These are phyloP conservation scores for Odontesthes bonariensis DNA, from an alignment of 2,113 vertebrate genomes.

Conservation along the genomic window DNA sequence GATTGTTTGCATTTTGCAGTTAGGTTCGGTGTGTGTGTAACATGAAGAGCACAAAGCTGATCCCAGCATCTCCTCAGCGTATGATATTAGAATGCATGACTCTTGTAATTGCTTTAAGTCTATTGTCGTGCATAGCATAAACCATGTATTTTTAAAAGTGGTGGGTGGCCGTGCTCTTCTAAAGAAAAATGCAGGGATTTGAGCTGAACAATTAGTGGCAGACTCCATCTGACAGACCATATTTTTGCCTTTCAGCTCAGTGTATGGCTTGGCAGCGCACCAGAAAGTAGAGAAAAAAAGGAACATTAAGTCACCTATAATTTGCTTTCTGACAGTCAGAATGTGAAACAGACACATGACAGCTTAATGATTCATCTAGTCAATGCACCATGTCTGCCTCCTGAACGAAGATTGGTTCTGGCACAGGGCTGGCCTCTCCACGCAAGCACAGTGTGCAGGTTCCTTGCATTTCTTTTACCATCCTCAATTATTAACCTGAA, in stretches of 20 bases:
- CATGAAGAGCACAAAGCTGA: conserved; percentile 69
- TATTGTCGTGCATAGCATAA: conserved; percentile 58
- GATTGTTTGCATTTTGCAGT: conserved; percentile 78
- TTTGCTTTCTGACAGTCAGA: conserved; percentile 71
- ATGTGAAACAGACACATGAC: conserved; percentile 77
- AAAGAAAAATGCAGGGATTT: conserved; percentile 57
- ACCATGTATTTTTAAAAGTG: conserved; percentile 61
- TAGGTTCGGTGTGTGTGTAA: conserved; percentile 50
- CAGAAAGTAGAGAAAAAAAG: conserved; percentile 57
- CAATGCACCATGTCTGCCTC: conserved; percentile 52
- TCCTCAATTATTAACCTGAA: conserved; percentile 46
- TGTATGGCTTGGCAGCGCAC: conserved; percentile 68
- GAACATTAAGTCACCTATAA: conserved; percentile 79
- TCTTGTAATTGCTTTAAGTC: conserved; percentile 68
- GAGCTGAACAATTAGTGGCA: conserved; percentile 73
- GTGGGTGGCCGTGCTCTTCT: conserved; percentile 48
- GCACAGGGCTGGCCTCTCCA: conserved; percentile 54
- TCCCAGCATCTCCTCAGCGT: conserved; percentile 57
- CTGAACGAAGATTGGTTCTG: conserved; percentile 73
- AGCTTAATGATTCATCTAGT: conserved; percentile 76
- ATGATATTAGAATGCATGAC: conserved; percentile 71
- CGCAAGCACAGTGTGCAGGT: conserved; percentile 24
- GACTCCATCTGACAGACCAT: conserved; percentile 62
- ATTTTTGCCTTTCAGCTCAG: conserved; percentile 75
- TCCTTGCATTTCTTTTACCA: conserved; percentile 31